Base-by-base conservation (phyloP, 1,140 invertebrate species). In the Listronotus oregonensis region DNA sequence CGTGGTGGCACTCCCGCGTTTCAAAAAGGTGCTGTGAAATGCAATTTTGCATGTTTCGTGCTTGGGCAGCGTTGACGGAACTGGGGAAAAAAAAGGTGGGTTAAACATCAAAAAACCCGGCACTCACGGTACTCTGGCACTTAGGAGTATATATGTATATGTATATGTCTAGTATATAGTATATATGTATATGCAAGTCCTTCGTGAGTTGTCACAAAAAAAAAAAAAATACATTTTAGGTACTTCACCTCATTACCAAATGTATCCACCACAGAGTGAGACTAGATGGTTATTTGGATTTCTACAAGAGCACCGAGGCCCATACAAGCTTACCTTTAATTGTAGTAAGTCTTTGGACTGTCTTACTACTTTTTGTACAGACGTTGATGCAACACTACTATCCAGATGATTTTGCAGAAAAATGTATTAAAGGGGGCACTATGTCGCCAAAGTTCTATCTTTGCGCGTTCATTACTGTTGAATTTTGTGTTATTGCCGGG, bases 221-320 rank as follows among this genome's bases (percentile, higher is more conserved):
- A n/a, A n/a, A n/a, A n/a, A n/a, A n/a, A n/a, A n/a, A 32, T 39
- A 54, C 27, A 31, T 77, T 73, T 11, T 68, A 85, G 83, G 54
- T 86, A 12, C 75, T 83, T 17, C 86, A 88, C 76, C 80, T 85
- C 67, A 70, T 85, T 47, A 75, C 85, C 0, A 85, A 85, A 73
- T 74, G 72, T 10, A 82, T 80, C 61, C 87, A 89, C 73, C 81
- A 86, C 67, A 75, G 79, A 55, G 74, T 88, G 18, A 79, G 86
- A 52, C 78, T 87, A 61, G 82, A 81, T 69, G 87, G 87, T 21
- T 89, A 88, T 69, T 79, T 88, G 57, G 86, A 89, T 32, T 89
- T 89, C 72, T 86, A 88, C 76, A 83, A 86, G 55, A 82, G 83
- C 6, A 87, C 84, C 5, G 82, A 84, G 70, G 79, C 82, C 46